Percentiles rank a stretch among this genome's conserved stretches.
Conservation (phyloP, 1,140 invertebrate species). For the Stratiolaelaps scimitus region DNA sequence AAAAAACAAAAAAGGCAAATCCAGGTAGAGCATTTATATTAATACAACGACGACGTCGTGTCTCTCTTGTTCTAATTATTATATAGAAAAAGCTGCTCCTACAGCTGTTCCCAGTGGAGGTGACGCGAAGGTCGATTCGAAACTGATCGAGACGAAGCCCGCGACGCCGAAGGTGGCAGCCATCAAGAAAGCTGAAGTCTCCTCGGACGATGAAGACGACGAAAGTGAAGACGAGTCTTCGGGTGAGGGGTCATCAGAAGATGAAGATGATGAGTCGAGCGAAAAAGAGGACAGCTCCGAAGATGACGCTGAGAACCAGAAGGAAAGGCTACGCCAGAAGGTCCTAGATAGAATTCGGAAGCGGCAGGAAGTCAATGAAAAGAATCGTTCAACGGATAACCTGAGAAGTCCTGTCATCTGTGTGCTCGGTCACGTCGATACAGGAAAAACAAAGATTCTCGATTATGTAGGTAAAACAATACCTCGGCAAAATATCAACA, state of each 20-base stretch:
- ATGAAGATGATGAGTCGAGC: constrained; percentile 31
- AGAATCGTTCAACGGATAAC: constrained; percentile 59
- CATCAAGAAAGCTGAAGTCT: constrained; percentile 27
- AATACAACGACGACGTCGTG: no score
- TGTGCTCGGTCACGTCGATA: constrained; percentile 98
- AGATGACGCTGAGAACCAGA: constrained; percentile 32
- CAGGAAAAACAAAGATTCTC: constrained; percentile 97
- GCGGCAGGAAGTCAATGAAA: constrained; percentile 67
- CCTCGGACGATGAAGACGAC: constrained; percentile 27
- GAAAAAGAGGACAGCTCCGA: constrained; percentile 34
- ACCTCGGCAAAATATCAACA: neutral
- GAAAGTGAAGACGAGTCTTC: constrained; percentile 29
- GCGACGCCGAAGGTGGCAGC: neutral
- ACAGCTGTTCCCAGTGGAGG: constrained; percentile 30
- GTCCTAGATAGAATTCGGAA: constrained; percentile 58
- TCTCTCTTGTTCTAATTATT: neutral
- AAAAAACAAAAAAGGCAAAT: no score
- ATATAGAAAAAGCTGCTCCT: constrained; percentile 19
- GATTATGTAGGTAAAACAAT: constrained; percentile 59
- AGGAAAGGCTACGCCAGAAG: constrained; percentile 52
- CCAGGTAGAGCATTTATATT: no score
- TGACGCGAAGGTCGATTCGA: constrained; percentile 33
- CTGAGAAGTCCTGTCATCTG: constrained; percentile 91
- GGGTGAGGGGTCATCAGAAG: constrained; percentile 31
- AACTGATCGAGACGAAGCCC: neutral